Conservation (phyloP, 2,888 invertebrate species). For the Meganola albula region DNA sequence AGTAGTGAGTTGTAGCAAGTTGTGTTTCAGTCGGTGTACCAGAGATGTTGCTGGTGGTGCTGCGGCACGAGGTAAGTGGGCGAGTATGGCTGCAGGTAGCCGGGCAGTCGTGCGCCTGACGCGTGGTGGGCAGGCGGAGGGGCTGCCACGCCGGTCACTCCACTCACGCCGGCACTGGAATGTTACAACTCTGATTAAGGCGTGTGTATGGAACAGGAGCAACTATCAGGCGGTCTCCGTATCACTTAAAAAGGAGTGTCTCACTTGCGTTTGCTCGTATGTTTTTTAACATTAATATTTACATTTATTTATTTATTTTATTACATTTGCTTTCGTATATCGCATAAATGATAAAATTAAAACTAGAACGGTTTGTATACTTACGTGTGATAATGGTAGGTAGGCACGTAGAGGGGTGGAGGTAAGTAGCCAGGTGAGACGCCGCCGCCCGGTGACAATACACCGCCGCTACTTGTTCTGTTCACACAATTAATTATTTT, state of each 20-base stretch:
- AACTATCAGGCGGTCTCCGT: too few species aligned
- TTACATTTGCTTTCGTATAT: too few species aligned
- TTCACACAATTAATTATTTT: too few species aligned
- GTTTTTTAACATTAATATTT: too few species aligned
- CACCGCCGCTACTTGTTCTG: conserved; percentile 61
- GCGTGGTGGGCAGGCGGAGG: conserved; percentile 92
- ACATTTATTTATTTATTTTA: too few species aligned
- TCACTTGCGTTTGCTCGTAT: too few species aligned
- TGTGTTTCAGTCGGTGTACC: conserved; percentile 83
- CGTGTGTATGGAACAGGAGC: too few species aligned
- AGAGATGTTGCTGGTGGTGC: conserved; percentile 82
- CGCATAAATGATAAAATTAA: too few species aligned
- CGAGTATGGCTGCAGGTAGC: conserved; percentile 71
- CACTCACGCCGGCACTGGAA: conserved; percentile 31
- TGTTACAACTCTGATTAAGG: too few species aligned
- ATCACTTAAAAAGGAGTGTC: too few species aligned
- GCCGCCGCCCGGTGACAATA: conserved; percentile 66
- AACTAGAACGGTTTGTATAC: too few species aligned
- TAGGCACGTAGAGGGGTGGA: conserved; percentile 69
- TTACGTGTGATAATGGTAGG: conserved; percentile 73
- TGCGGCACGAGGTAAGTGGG: conserved; percentile 67
- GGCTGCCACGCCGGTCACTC: conserved; percentile 83
- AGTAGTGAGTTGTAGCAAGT: too few species aligned
- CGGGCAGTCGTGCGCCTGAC: conserved; percentile 77
- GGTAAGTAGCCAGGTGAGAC: conserved; percentile 69